These are phyloP conservation scores for Aegithalos caudatus DNA, from an alignment of 2,113 vertebrate species.

Conservation along the genomic window DNA sequence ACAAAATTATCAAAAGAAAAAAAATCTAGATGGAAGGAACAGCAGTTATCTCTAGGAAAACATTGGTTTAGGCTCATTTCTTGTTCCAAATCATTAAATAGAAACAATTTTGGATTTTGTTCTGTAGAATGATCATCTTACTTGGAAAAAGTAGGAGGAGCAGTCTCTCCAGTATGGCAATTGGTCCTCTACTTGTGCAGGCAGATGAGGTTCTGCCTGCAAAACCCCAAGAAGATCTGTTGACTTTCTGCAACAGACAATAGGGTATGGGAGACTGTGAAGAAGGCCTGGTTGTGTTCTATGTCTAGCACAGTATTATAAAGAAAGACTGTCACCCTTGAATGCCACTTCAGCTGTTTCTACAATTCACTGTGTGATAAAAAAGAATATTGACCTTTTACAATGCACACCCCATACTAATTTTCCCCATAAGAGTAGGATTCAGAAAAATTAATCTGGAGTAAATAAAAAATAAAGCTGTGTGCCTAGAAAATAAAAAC, in stretches of 20 bases:
- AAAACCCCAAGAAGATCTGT: background rate
- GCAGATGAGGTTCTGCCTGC: background rate
- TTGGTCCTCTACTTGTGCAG: background rate
- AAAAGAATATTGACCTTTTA: background rate
- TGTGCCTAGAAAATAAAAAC: slow-evolving; percentile 39
- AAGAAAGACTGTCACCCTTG: background rate
- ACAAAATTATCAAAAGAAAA: background rate
- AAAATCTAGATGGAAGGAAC: background rate
- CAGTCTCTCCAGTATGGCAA: background rate
- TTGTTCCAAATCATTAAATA: background rate
- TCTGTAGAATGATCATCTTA: background rate
- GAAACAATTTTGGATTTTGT: background rate
- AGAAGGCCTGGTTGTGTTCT: background rate
- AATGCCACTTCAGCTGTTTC: background rate
- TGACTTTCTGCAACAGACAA: background rate
- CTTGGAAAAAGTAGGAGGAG: background rate
- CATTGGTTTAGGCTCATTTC: background rate
- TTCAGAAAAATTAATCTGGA: slow-evolving; percentile 20
- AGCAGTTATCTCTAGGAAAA: background rate
- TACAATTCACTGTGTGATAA: background rate
- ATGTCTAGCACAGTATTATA: background rate
- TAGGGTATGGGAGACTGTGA: background rate
- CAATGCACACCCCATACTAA: background rate
- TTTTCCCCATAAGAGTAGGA: background rate
- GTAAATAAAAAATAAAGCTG: slow-evolving; percentile 53